These are phyloP conservation scores for Drosophila athabasca DNA, from an alignment of 1,140 invertebrate genomes.

Conservation along the genomic window DNA sequence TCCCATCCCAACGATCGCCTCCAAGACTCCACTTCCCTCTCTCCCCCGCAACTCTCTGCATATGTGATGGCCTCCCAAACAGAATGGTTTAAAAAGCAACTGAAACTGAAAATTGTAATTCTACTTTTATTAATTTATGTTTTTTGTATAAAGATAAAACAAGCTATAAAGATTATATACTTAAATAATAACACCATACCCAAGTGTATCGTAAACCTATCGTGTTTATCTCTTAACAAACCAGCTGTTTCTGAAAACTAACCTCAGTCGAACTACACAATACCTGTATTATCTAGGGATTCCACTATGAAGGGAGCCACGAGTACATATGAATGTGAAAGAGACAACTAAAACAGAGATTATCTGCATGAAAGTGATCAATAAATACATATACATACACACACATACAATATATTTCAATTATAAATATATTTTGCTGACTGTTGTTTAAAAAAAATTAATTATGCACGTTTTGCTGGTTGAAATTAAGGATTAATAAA, in stretches of 20 bases:
- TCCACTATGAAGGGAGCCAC: conserved; percentile 34
- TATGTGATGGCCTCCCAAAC: conserved; percentile 40
- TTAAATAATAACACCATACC: conserved; percentile 18
- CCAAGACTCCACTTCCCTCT: not conserved
- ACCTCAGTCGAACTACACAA: conserved; percentile 63
- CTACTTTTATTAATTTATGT: conserved; percentile 60
- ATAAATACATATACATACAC: conserved; percentile 29
- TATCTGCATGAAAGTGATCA: conserved; percentile 62
- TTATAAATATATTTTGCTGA: conserved; percentile 45
- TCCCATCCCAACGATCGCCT: not conserved
- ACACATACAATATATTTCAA: conserved; percentile 29
- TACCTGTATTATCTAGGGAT: conserved; percentile 59
- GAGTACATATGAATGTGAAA: conserved; percentile 53
- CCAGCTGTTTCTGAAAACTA: conserved; percentile 46
- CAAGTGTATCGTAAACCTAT: conserved; percentile 18
- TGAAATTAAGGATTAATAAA: no score
- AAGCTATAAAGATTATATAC: conserved; percentile 36
- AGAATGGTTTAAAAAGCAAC: conserved; percentile 18
- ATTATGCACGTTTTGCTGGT: not conserved
- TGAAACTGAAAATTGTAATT: conserved; percentile 33
- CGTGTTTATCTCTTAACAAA: conserved; percentile 45
- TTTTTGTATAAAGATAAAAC: conserved; percentile 45
- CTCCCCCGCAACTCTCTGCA: conserved; percentile 32
- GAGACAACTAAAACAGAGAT: conserved; percentile 61
- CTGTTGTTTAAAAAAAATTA: conserved; percentile 26